phyloP scores from a whole-genome alignment of 1,140 invertebrate species.

The Subanguina moxae region DNA sequence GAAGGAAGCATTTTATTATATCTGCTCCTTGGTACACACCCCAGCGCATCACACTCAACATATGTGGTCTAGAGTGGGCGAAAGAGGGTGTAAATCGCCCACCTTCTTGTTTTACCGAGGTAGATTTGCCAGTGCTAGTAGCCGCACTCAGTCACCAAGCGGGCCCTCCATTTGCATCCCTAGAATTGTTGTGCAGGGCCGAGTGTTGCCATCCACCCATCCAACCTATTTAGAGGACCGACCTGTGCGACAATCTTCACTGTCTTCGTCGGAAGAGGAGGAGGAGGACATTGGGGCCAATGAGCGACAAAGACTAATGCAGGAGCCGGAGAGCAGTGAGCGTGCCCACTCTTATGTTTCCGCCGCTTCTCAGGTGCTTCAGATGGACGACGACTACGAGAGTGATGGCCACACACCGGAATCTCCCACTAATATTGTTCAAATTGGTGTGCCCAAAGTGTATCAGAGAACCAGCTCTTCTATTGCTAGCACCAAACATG shows the following conservation, averaged over 20 bases:
- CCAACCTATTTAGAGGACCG: background rate
- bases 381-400: background rate
- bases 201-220: too few relatives aligned
- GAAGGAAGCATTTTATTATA: too few relatives aligned
- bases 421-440: background rate
- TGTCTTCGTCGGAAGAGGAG: background rate
- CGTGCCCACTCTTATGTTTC: background rate
- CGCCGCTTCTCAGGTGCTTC: too few relatives aligned
- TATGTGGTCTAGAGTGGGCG: too few relatives aligned
- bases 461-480: background rate
- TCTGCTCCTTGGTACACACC: too few relatives aligned
- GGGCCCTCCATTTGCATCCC: background rate
- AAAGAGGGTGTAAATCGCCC: background rate
- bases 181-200: background rate
- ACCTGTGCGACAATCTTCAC: too few relatives aligned
- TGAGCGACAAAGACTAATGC: slow-evolving; percentile 4
- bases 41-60: too few relatives aligned
- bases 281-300: background rate
- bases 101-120: slow-evolving; percentile 1
- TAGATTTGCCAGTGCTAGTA: background rate
- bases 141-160: background rate
- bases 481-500: background rate
- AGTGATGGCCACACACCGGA: background rate
- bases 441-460: slow-evolving; percentile 1
- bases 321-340: background rate